phyloP scores from a whole-genome alignment of 2,888 invertebrate genomes.

The Tetropium fuscum region DNA sequence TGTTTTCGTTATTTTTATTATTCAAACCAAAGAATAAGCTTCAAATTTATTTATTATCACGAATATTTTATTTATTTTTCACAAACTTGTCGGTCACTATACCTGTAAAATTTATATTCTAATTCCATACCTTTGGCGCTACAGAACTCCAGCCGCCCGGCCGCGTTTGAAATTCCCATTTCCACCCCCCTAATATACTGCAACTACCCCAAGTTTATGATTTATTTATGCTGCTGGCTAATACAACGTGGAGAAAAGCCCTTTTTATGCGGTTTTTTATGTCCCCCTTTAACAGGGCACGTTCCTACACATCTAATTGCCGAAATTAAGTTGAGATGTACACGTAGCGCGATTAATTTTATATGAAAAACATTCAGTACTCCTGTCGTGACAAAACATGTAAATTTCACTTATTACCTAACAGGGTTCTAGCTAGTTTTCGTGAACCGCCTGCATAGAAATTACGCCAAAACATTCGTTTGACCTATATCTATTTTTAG shows the following conservation, averaged over 20 bases:
- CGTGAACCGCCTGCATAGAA: too few species aligned
- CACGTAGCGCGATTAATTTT: too few species aligned
- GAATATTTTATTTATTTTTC: too few species aligned
- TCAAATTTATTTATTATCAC: too few species aligned
- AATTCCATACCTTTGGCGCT: background rate
- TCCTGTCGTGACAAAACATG: slow-evolving; percentile 1
- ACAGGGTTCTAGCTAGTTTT: background rate
- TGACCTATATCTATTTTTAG: too few species aligned
- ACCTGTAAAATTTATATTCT: too few species aligned
- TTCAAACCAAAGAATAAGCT: too few species aligned
- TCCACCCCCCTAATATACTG: slow-evolving; percentile 6
- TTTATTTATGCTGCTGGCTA: slow-evolving; percentile 14
- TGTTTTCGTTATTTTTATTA: too few species aligned
- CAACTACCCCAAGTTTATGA: slow-evolving; percentile 15
- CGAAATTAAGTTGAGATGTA: background rate
- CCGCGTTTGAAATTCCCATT: slow-evolving; percentile 1
- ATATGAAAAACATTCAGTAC: too few species aligned
- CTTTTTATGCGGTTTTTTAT: slow-evolving; percentile 11
- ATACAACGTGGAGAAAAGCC: background rate
- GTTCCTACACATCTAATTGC: slow-evolving; percentile 2
- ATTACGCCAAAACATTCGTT: too few species aligned
- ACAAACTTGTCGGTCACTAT: too few species aligned
- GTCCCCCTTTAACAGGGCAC: background rate
- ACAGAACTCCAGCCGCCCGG: background rate
- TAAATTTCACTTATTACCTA: background rate